Evolutionary conservation across 1,140 invertebrate species (phyloP).

Genomic region (Drosophila athabasca): DNA sequence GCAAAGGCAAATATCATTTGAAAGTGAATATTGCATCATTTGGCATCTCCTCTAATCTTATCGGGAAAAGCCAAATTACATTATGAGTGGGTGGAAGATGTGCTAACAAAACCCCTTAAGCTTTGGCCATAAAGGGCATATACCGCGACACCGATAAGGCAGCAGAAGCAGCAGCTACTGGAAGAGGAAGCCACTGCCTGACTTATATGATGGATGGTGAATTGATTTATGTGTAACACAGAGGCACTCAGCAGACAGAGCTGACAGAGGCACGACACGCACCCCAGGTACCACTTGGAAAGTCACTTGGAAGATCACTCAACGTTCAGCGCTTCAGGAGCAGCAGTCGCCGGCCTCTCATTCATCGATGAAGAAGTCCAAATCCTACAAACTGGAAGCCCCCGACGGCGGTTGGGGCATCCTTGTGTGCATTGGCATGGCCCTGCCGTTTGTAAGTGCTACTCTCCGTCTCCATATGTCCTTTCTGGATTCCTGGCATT

Average conservation of each 20-base stretch:
- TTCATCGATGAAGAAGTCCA: constrained; percentile 19
- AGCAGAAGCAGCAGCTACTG: constrained; percentile 26
- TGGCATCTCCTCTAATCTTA: constrained; percentile 39
- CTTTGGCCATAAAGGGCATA: constrained; percentile 48
- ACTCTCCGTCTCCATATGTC: no score
- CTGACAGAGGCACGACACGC: neutral
- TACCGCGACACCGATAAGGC: constrained; percentile 29
- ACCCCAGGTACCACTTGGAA: neutral
- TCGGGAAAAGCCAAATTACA: constrained; percentile 37
- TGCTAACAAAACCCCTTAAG: constrained; percentile 13
- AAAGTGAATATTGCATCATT: neutral
- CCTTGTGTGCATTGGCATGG: constrained; percentile 85
- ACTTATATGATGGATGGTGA: constrained; percentile 12
- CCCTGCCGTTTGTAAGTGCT: constrained; percentile 87
- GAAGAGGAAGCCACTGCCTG: constrained; percentile 3
- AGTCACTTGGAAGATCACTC: constrained; percentile 25
- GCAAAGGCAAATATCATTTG: no score
- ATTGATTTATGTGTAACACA: neutral
- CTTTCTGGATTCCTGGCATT: no score
- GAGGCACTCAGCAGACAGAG: neutral
- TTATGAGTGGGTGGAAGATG: constrained; percentile 23
- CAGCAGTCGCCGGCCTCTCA: constrained; percentile 8
- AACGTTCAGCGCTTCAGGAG: constrained; percentile 23
- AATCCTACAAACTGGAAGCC: constrained; percentile 69
- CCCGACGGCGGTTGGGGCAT: constrained; percentile 88